A percentile compares a stretch with the other conserved stretches of the same genome.
These are phyloP conservation scores for Gisinianus flammeolus DNA, from an alignment of 2,888 invertebrate genomes.

Conservation along the genomic window DNA sequence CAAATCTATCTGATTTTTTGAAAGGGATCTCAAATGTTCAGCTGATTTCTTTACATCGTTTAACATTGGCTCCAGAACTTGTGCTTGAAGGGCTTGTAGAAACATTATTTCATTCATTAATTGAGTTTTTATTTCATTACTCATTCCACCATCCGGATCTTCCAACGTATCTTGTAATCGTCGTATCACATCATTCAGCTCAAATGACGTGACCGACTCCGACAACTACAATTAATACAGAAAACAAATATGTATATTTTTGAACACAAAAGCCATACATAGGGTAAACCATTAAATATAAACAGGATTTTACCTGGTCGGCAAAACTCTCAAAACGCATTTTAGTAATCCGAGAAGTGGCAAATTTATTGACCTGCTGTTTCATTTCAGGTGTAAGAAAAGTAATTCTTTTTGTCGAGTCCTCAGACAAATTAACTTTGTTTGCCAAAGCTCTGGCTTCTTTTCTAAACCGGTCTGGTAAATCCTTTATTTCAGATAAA, in stretches of 20 bases:
- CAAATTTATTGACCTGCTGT: slow-evolving; percentile 69
- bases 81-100: slow-evolving; percentile 47
- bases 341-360: slow-evolving; percentile 72
- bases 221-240: slow-evolving; percentile 65
- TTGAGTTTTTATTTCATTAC: slow-evolving; percentile 45
- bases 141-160: slow-evolving; percentile 45
- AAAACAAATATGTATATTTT: not conserved
- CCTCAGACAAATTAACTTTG: slow-evolving; percentile 63
- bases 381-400: slow-evolving; percentile 70
- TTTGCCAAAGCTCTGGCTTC: slow-evolving; percentile 67
- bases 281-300: too few species aligned
- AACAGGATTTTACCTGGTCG: slow-evolving; percentile 69
- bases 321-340: slow-evolving; percentile 75
- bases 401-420: slow-evolving; percentile 60
- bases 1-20: slow-evolving; percentile 53
- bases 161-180: slow-evolving; percentile 61
- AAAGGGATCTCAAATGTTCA: slow-evolving; percentile 46
- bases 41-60: slow-evolving; percentile 47
- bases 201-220: slow-evolving; percentile 63
- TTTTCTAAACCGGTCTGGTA: slow-evolving; percentile 66
- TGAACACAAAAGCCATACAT: too few species aligned
- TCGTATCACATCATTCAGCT: slow-evolving; percentile 61
- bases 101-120: slow-evolving; percentile 50
- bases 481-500: slow-evolving; percentile 64
- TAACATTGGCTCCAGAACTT: slow-evolving; percentile 51